Evolutionary conservation across 2,888 invertebrate species (phyloP), one percentile per base, ranked within the genome.

Genomic region (Ernsta delagoae): DNA sequence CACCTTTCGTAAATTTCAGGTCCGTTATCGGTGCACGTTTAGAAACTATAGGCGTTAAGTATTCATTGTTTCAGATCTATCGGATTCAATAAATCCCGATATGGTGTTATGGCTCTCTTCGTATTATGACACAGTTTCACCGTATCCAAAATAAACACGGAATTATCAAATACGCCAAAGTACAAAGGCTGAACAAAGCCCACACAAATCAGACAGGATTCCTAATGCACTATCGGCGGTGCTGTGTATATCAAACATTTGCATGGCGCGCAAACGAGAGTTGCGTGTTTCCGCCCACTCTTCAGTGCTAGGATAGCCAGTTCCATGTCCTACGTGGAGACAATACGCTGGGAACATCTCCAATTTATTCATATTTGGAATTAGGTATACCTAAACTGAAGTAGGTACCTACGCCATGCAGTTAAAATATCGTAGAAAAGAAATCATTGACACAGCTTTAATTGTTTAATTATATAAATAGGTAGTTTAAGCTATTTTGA

Each of bases 171-270:
- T 62, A 68, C 61, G 67, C 67, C 48, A 68, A 57, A 67, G 56
- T 61, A 63, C 63, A 79, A 82, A 82, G 77, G 74, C 79, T 78
- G 79, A 78, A 87, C 86, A 88, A 88, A 89, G 85, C 89, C 88
- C 87, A 90, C 90, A 90, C 90, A 90, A 88, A 88, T 87, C 90
- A 87, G 87, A 87, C 88, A 87, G 88, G 86, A 88, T 87, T 86
- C 86, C 85, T 79, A 87, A 85, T 85, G 83, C 85, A 86, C 83
- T 88, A 86, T 87, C 88, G 81, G 79, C 77, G 83, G 80, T 80
- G 83, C 77, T 83, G 80, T 83, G 83, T 85, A 83, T 83, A 79
- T 80, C 80, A 82, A 85, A 85, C 85, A 90, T 90, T 90, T 87
- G 90, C 90, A 89, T 90, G 84, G 83, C 77, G 78, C 81, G 75